phyloP scores from a whole-genome alignment of 2,797 vertebrate species.

The Channa striata region DNA sequence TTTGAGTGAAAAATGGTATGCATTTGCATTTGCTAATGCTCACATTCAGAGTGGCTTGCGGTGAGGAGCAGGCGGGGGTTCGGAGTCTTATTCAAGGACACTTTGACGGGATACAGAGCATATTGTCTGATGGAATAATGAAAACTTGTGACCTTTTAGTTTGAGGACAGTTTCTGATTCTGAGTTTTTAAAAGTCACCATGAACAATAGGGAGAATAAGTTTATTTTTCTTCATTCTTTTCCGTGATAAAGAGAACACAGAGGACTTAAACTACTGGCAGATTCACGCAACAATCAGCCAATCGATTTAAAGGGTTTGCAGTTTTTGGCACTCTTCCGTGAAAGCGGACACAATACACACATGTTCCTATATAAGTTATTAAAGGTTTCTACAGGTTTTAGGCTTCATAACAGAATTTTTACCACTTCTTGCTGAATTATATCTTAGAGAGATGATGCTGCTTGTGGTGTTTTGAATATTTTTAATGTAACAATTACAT shows the following conservation, averaged over 20 bases:
- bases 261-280: neutral
- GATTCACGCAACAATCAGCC: too few relatives aligned
- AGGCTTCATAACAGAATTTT: too few relatives aligned
- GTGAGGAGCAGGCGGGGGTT: constrained; percentile 41
- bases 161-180: constrained; percentile 23
- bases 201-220: neutral
- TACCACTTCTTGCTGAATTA: too few relatives aligned
- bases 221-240: neutral
- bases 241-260: neutral
- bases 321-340: too few relatives aligned
- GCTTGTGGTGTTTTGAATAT: too few relatives aligned
- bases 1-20: constrained; percentile 37
- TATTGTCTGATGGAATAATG: constrained; percentile 40
- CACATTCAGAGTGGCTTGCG: constrained; percentile 24
- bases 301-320: too few relatives aligned
- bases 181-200: constrained; percentile 23
- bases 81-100: constrained; percentile 59
- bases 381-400: too few relatives aligned
- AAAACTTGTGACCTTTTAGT: constrained; percentile 44
- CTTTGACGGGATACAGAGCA: constrained; percentile 14
- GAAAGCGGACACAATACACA: too few relatives aligned
- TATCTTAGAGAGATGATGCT: too few relatives aligned
- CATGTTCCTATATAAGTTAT: too few relatives aligned
- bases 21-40: constrained; percentile 60
- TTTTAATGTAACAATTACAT: too few relatives aligned